Base-by-base conservation (phyloP, 2,888 invertebrate species). In the Bellardia pandia region DNA sequence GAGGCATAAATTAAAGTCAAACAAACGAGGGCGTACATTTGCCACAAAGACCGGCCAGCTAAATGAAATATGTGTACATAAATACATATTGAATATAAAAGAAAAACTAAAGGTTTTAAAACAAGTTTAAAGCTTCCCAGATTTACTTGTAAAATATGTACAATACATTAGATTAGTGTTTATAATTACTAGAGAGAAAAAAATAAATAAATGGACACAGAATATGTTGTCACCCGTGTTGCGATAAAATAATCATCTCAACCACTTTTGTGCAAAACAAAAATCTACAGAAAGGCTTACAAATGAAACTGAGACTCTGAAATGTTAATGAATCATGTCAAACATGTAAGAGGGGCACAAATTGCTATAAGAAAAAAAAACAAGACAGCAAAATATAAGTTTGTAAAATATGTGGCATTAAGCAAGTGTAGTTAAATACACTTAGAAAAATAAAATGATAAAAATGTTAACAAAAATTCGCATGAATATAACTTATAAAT, bases 1-100 rank as follows among this genome's bases (percentile, higher is more conserved):
- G 78, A 78, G 64, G 86, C 86, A 86, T 86, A 86, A 86, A 86
- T 86, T 82, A 86, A 78, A 86, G 37, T 78, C 78, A 86, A 83
- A 77, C 86, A 78, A 78, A 86, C 82, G 86, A 86, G 86, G 86
- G 86, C 86, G 86, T 86, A 69, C n/a, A 80, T 69, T 79, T 71
- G 62, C 37, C 56, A 45, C 40, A 56, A 56, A 69, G 56, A 69
- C 56, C 83, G 53, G 71, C 53, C 56, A 66, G 64, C 62, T 37
- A 53, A 23, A 23, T 23, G 23, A 23, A 23, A 23, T 23, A 23
- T 23, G 1, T 23, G 23, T 23, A 23, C 23, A 23, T 23, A 23
- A 0, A 23, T 23, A 23, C 23, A 23, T 23, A 23, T 23, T 23
- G 23, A 23, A 23, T 23, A 23, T 23, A 23, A 23, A 71, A 71